Evolutionary conservation across 2,113 vertebrate species (phyloP), one percentile per base, ranked within the genome.

Genomic region (Poicephalus gulielmi): DNA sequence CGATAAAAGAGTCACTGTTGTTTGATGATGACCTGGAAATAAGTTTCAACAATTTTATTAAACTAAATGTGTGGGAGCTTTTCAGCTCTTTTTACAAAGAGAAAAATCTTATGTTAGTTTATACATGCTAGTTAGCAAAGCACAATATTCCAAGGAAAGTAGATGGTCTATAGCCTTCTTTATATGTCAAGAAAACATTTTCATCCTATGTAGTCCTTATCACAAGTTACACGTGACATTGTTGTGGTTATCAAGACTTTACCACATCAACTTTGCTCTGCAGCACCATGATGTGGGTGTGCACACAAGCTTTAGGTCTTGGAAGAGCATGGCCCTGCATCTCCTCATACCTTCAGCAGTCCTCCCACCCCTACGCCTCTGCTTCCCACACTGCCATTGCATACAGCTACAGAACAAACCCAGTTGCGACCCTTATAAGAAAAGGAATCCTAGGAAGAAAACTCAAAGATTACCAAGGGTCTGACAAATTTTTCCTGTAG

Each of bases 281-380:
- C 17, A 60, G 67, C n/a, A 3, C 43, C 2, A 0, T 13, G 63
- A 27, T 39, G 17, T 0, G 17, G 27, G 14, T 27, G 62, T 22
- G 28, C 41, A 28, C 22, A 18, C 13, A 10, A 30, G 22, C 24
- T 67, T 53, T 33, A 16, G 46, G 49, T 22, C 27, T 59, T 39
- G 2, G 1, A 8, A 67, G 31, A 68, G 25, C 46, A 9, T 2
- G 9, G 46, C 4, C 60, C 35, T 11, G 3, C 53, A 63, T 28
- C 46, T 68, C 62, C 24, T 3, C 7, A 1, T 25, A 2, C 3
- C 55, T 60, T 17, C 25, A 17, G 8, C 70, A 33, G 27, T 22
- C 31, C 82, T 68, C 13, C 15, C 17, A 44, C 43, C 66, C 19
- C 62, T 17, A 9, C 33, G 8, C 9, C 66, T 28, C 83, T 52